Evolutionary conservation across 1,140 invertebrate species (phyloP).

Genomic region (Bombyx mandarina): DNA sequence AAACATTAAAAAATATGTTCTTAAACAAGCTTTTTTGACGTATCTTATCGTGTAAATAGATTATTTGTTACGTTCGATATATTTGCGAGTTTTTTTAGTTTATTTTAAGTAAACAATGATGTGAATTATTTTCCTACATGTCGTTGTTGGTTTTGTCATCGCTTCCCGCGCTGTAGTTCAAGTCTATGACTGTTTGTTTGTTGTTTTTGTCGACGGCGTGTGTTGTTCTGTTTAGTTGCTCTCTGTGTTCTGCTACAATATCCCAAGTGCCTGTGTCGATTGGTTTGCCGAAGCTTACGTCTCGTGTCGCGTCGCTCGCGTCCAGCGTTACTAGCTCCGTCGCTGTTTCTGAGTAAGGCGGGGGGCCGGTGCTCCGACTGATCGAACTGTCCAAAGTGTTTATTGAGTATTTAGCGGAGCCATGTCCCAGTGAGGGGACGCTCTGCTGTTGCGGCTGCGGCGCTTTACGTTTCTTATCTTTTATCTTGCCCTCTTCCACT

Average conservation of each 20-base stretch:
- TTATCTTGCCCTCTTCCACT: slow-evolving; percentile 14
- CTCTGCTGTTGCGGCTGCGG: slow-evolving; percentile 14
- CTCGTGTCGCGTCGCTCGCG: slow-evolving; percentile 23
- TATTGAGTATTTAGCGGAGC: slow-evolving; percentile 23
- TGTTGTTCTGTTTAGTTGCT: slow-evolving; percentile 37
- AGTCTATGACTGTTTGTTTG: slow-evolving; percentile 31
- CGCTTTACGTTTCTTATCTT: slow-evolving; percentile 25
- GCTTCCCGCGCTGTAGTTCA: slow-evolving; percentile 29
- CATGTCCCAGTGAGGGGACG: neutral
- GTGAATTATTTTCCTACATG: slow-evolving; percentile 14
- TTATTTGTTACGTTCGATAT: no score
- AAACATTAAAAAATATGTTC: no score
- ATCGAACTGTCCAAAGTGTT: slow-evolving; percentile 57
- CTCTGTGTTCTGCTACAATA: slow-evolving; percentile 54
- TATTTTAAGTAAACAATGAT: no score
- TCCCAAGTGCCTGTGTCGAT: slow-evolving; percentile 55
- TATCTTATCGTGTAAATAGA: no score
- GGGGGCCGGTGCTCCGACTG: slow-evolving; percentile 42
- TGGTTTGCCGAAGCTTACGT: slow-evolving; percentile 37
- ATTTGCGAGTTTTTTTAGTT: no score
- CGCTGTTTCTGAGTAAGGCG: slow-evolving; percentile 33
- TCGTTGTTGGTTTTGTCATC: slow-evolving; percentile 31
- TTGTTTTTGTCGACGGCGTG: slow-evolving; percentile 5
- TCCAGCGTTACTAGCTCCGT: slow-evolving; percentile 16
- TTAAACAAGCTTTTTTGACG: no score